phyloP scores from a whole-genome alignment of 2,888 invertebrate genomes.

The Drosophila mettleri region DNA sequence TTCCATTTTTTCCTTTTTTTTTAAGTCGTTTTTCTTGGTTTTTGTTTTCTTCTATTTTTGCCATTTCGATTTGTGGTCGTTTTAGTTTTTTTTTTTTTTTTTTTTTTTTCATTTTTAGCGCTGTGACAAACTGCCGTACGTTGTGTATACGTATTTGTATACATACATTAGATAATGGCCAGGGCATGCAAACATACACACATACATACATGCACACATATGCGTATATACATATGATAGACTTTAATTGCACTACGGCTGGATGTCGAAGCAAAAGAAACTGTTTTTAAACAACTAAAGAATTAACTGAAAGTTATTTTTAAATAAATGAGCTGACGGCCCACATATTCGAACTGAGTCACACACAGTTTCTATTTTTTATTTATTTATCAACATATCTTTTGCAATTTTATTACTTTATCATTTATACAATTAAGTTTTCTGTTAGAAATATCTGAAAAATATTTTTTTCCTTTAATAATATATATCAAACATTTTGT shows the following conservation, averaged over 20 bases:
- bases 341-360: background rate
- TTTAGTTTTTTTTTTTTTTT: background rate
- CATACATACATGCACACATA: background rate
- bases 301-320: background rate
- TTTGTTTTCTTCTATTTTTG: constrained; percentile 15
- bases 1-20: constrained; percentile 18
- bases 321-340: background rate
- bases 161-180: constrained; percentile 19
- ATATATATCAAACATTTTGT: too few relatives aligned
- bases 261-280: background rate
- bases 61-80: constrained; percentile 52
- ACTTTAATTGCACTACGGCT: background rate
- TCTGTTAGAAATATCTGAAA: too few relatives aligned
- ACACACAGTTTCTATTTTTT: background rate
- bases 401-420: background rate
- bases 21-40: background rate
- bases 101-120: too few relatives aligned
- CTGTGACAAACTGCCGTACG: constrained; percentile 1
- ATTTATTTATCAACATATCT: background rate
- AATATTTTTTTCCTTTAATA: too few relatives aligned
- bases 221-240: background rate
- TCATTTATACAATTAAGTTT: too few relatives aligned
- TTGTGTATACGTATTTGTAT: background rate
- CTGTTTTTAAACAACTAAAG: background rate
- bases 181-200: background rate